Conservation (phyloP, 2,888 invertebrate genomes). For the Ischnura elegans region DNA sequence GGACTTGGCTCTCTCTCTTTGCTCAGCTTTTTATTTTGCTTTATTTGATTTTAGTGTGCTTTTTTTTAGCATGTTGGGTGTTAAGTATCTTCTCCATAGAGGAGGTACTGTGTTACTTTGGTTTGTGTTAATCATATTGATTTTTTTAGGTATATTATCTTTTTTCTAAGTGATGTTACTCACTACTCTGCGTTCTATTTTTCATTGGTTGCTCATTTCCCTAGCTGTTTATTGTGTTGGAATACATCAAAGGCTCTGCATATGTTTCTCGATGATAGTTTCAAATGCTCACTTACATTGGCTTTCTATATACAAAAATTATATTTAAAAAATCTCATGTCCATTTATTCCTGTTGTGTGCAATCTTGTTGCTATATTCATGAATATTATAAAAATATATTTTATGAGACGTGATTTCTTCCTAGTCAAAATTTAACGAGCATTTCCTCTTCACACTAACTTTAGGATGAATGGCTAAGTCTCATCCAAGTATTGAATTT, state of each 20-base stretch:
- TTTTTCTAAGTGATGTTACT: background rate
- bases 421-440: background rate
- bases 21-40: background rate
- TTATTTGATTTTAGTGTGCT: slow-evolving; percentile 15
- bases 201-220: background rate
- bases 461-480: background rate
- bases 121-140: slow-evolving; percentile 17
- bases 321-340: background rate
- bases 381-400: background rate
- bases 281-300: background rate
- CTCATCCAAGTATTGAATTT: background rate
- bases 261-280: background rate
- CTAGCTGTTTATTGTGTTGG: background rate
- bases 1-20: background rate
- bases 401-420: background rate
- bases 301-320: background rate
- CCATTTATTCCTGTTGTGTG: background rate
- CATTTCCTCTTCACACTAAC: background rate
- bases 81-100: background rate
- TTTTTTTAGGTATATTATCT: background rate
- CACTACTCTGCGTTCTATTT: background rate
- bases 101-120: background rate
- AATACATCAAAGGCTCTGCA: background rate
- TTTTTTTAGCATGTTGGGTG: background rate
- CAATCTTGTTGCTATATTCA: background rate